Evolutionary conservation across 1,140 invertebrate genomes (phyloP), one percentile per base, ranked within the genome.

Genomic region (Teleogryllus occipitalis): DNA sequence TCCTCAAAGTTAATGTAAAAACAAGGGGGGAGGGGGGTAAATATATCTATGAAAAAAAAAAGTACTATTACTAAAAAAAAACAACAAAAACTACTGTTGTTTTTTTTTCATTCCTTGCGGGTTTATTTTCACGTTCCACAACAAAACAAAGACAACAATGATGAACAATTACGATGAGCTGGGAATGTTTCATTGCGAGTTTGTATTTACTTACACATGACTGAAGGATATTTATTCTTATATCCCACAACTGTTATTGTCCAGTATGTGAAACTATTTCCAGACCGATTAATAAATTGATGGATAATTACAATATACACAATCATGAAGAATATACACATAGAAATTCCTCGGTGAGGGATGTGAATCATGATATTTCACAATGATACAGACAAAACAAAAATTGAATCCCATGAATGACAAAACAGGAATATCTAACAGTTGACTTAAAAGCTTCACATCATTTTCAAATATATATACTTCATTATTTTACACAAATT

Each of bases 221-320:
- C 10, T 65, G 18, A 65, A 39, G 27, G 27, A 39, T 10, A 65
- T 65, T 65, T 65, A 65, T 65, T 65, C 54, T 14, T 39, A 39
- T 39, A 39, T 39, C 27, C 27, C 10, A 65, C 54, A 65, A 65
- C 18, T 65, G 18, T 65, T 65, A 65, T 65, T 65, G 54, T 65
- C 54, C 54, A 65, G 18, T 65, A 65, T 18, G 54, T 65, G 54
- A 65, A 65, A 65, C 18, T 65, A 65, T 65, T 39, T 14, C 54
- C 54, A 65, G 54, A 65, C 54, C 7, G 54, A 14, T 14, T 14
- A 65, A 18, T 14, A 10, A 65, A 18, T 65, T 65, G 10, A 65
- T 65, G 54, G 54, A 65, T 65, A 65, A 65, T 65, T 65, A 65
- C 54, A 65, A 65, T 65, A 18, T 65, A 65, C 54, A 65, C 54